These are phyloP conservation scores for Candidula unifasciata DNA, from an alignment of 2,888 invertebrate species.

Conservation along the genomic window DNA sequence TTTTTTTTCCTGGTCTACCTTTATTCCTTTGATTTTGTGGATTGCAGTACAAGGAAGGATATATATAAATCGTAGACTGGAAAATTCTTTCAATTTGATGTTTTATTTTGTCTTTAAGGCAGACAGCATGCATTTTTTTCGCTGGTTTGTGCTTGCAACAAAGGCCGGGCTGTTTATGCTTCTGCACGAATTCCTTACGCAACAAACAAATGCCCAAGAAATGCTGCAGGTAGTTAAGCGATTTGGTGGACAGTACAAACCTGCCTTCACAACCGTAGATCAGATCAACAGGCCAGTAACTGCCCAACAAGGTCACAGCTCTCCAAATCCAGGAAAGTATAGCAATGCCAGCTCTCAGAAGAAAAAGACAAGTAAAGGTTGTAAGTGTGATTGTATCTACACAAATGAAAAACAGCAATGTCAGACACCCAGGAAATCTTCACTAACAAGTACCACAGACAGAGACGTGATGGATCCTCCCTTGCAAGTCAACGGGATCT, in stretches of 20 bases:
- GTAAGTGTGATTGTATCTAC: background rate
- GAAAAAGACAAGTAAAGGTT: background rate
- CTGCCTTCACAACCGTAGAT: background rate
- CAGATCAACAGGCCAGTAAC: background rate
- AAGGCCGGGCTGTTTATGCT: background rate
- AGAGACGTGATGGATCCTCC: background rate
- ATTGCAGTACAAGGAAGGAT: too few species aligned
- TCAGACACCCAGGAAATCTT: background rate
- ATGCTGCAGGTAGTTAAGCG: conserved; percentile 15
- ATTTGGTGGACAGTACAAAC: background rate
- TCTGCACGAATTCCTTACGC: background rate
- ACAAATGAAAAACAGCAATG: conserved; percentile 15
- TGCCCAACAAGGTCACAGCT: background rate
- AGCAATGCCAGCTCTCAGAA: background rate
- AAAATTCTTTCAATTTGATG: background rate
- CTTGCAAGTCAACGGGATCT: conserved; percentile 49
- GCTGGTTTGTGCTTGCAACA: background rate
- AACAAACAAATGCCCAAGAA: conserved; percentile 10
- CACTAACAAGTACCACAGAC: background rate
- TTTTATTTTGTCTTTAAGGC: background rate
- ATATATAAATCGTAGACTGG: too few species aligned
- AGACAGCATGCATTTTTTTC: background rate
- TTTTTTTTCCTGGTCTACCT: too few species aligned
- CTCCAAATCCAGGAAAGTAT: background rate
- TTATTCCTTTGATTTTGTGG: too few species aligned